Evolutionary conservation across 2,888 invertebrate species (phyloP).

Genomic region (Eupithecia exiguata): DNA sequence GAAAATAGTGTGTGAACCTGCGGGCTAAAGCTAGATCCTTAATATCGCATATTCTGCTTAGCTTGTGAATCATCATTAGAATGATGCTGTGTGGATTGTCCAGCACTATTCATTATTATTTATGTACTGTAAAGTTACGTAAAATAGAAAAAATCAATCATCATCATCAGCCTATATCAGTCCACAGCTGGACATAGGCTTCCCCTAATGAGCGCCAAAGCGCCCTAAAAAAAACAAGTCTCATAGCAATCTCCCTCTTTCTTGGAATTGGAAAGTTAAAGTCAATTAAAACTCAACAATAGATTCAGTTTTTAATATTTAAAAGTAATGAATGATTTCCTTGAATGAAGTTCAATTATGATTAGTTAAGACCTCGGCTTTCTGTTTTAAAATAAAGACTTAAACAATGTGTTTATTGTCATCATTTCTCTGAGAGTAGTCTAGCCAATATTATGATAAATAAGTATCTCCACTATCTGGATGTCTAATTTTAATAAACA

Average conservation of each 20-base stretch:
- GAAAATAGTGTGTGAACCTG: neutral
- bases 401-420: conserved; percentile 1
- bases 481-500: neutral
- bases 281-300: neutral
- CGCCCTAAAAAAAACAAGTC: neutral
- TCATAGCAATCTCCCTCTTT: neutral
- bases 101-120: no score
- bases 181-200: no score
- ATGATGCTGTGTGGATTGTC: no score
- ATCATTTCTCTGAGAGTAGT: neutral
- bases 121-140: no score
- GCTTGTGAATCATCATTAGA: no score
- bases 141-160: no score
- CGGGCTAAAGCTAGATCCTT: neutral
- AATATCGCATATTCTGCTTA: no score
- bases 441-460: neutral
- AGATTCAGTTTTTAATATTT: neutral
- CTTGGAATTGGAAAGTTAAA: neutral
- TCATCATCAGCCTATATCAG: no score
- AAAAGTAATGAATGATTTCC: neutral
- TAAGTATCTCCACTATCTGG: neutral
- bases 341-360: neutral
- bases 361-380: neutral
- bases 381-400: neutral
- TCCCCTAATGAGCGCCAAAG: no score